Evolutionary conservation across 2,888 invertebrate genomes (phyloP), one percentile per base, ranked within the genome.

Genomic region (Agrotis ipsilon): DNA sequence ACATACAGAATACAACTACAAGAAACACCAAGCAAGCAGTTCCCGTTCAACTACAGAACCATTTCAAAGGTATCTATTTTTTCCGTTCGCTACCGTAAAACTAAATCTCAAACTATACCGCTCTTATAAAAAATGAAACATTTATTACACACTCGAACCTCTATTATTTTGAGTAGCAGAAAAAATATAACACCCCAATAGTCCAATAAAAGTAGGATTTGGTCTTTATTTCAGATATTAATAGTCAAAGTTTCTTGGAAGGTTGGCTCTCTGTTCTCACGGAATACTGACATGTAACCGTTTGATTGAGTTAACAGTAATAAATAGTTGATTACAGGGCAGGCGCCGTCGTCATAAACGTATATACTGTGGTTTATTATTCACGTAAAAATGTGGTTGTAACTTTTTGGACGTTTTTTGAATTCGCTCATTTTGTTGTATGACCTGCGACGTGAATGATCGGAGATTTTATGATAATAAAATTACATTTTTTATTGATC

Each of bases 281-380:
- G 94, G 81, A 77, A 82, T 79, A 88, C 88, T 88, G 85, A 88
- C 87, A 87, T 90, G 88, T 88, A 84, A 87, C 80, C 76, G 74
- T 90, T 93, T 93, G 93, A 94, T 94, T 93, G 92, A 94, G 92
- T 93, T 92, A 92, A 92, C 91, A 90, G 90, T 89, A 91, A 93
- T 94, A 95, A 95, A 95, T 92, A 86, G 89, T 94, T 93, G 94
- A 94, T 95, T 93, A 93, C 92, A 92, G 90, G 89, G 87, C 88
- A 91, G 92, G 92, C 91, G 94, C 94, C 94, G 93, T 90, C 90
- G 90, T 87, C 90, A 90, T 94, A 94, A 94, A 94, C 82, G 86
- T 90, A 91, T 92, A 92, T 91, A 90, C 91, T 93, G 92, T 90
- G 90, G 89, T 94, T 94, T 94, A 94, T 88, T 89, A 88, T 84